phyloP scores from a whole-genome alignment of 64 coral and sea anemone species.

The Porites lutea region DNA sequence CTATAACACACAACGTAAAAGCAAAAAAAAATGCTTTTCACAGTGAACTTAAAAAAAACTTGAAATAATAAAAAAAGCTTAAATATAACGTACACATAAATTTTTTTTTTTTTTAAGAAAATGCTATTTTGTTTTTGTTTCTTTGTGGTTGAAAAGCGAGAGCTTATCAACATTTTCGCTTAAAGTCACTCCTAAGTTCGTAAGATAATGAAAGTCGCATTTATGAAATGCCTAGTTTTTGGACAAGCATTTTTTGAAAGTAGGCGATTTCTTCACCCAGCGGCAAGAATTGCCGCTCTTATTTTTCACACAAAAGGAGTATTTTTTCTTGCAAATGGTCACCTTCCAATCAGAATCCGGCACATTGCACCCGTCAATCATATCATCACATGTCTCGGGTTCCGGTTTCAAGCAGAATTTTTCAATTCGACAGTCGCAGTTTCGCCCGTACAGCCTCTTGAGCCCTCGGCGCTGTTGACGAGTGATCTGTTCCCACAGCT shows the following conservation, averaged over 20 bases:
- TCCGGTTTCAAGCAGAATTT: not conserved
- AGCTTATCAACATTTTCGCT: too few relatives aligned
- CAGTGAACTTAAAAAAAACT: too few relatives aligned
- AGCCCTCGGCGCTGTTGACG: slow-evolving; percentile 25
- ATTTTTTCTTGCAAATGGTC: not conserved
- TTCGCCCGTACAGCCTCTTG: not conserved
- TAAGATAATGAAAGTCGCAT: not conserved
- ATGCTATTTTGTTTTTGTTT: too few relatives aligned
- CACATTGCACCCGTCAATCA: not conserved
- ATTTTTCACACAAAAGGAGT: not conserved
- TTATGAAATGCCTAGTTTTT: not conserved
- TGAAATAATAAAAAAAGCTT: too few relatives aligned
- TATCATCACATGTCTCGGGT: not conserved
- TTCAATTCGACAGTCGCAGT: slow-evolving; percentile 5
- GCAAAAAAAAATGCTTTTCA: too few relatives aligned
- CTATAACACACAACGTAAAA: too few relatives aligned
- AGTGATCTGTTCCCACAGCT: slow-evolving; percentile 5
- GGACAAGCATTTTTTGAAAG: slow-evolving; percentile 26
- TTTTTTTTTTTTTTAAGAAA: too few relatives aligned
- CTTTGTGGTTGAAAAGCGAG: too few relatives aligned
- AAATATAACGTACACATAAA: too few relatives aligned
- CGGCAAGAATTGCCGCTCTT: not conserved
- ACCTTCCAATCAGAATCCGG: not conserved
- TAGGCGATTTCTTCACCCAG: not conserved
- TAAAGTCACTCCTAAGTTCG: too few relatives aligned